Evolutionary conservation across 2,888 invertebrate species (phyloP), one percentile per base, ranked within the genome.

Genomic region (Papilio demoleus): DNA sequence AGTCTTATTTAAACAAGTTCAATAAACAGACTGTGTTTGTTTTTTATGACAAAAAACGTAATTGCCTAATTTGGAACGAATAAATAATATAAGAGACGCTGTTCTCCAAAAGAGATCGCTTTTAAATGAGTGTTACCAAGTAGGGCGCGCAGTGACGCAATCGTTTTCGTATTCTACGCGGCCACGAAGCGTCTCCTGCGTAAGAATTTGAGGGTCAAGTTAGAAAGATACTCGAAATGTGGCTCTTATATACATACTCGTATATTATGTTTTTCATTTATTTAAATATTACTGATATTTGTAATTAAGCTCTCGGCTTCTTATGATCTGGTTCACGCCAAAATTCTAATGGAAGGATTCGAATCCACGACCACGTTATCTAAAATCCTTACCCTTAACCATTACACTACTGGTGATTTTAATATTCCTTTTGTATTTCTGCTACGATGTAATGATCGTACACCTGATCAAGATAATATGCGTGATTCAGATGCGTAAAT

Each of bases 191-290:
- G 75, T 74, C 70, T 72, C 76, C 70, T n/a, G 74, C 74, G 74
- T 70, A 60, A 71, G 71, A 63, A 53, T 50, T 71, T 67, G 66
- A 79, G 74, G 79, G 78, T 81, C 77, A 77, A 72, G 76, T 81
- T 83, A 83, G 85, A 84, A 85, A 85, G 84, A 79, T 71, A 70
- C 70, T 73, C 56, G 27, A 67, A 50, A 50, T 61, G 50, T 61
- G 66, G 3, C 31, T 3, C 6, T 4, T 4, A 31, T 31, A 31
- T 31, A n/a, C n/a, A n/a, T n/a, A n/a, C n/a, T n/a, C n/a, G n/a
- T n/a, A n/a, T n/a, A n/a, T n/a, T n/a, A n/a, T n/a, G n/a, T n/a
- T n/a, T n/a, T n/a, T n/a, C n/a, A n/a, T n/a, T n/a, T n/a, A n/a
- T n/a, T n/a, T n/a, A n/a, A n/a, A n/a, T n/a, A n/a, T n/a, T n/a